These are phyloP conservation scores for Tholera decimalis DNA, from an alignment of 2,888 invertebrate species.

Conservation along the genomic window DNA sequence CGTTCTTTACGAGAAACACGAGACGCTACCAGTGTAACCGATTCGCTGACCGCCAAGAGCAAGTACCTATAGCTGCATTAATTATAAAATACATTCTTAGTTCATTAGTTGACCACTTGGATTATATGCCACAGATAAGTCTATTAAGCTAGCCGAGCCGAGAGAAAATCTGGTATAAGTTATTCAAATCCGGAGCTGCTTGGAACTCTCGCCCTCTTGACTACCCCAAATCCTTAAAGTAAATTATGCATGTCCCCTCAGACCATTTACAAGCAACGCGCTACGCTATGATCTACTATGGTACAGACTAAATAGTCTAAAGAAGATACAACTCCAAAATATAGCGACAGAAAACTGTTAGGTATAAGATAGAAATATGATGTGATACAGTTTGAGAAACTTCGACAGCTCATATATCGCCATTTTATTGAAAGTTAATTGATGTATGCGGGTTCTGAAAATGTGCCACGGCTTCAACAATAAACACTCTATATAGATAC, in stretches of 20 bases:
- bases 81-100: neutral
- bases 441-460: conserved; percentile 78
- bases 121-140: neutral
- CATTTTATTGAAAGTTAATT: conserved; percentile 82
- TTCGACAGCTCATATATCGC: conserved; percentile 62
- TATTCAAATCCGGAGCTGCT: conserved; percentile 24
- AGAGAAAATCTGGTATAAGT: conserved; percentile 6
- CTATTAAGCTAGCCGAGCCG: neutral
- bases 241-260: conserved; percentile 8
- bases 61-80: neutral
- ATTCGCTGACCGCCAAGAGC: conserved; percentile 24
- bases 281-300: neutral
- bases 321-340: neutral
- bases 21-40: conserved; percentile 11
- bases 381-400: conserved; percentile 54
- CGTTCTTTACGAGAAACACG: conserved; percentile 36
- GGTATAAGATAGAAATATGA: conserved; percentile 17
- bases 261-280: neutral
- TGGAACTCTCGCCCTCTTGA: conserved; percentile 5
- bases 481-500: conserved; percentile 58
- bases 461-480: conserved; percentile 71
- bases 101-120: neutral
- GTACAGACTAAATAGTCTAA: neutral
- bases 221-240: neutral
- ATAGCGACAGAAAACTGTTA: neutral